Evolutionary conservation across 2,113 vertebrate genomes (phyloP).

Genomic region (Engraulis encrasicolus): DNA sequence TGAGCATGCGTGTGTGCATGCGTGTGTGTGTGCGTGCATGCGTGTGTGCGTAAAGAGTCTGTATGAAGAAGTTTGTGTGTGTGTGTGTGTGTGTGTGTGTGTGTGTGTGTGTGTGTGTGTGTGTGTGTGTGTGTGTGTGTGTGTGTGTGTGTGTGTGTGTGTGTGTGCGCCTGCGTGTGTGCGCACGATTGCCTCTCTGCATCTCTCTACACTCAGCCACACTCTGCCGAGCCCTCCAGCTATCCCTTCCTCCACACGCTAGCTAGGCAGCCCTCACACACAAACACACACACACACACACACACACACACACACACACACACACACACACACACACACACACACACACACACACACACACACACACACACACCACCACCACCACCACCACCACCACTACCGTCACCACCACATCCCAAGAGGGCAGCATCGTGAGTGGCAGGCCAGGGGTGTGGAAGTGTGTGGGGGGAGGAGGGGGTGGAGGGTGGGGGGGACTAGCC

Average conservation of each 20-base stretch:
- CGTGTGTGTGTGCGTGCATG: slow-evolving; percentile 40
- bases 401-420: slow-evolving; percentile 65
- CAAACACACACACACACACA: slow-evolving; percentile 33
- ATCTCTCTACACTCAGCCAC: slow-evolving; percentile 64
- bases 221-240: slow-evolving; percentile 74
- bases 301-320: slow-evolving; percentile 30
- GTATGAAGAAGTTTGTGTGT: too few relatives aligned
- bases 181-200: slow-evolving; percentile 44
- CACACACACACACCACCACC: slow-evolving; percentile 12
- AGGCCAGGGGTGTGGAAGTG: slow-evolving; percentile 69
- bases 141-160: slow-evolving; percentile 41
- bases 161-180: slow-evolving; percentile 57
- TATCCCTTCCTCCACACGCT: slow-evolving; percentile 72
- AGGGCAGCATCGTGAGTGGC: slow-evolving; percentile 73
- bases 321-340: slow-evolving; percentile 30
- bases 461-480: background rate
- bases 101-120: slow-evolving; percentile 34
- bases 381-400: background rate
- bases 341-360: slow-evolving; percentile 30
- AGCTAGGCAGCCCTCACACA: slow-evolving; percentile 36
- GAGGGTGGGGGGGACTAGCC: slow-evolving; percentile 67
- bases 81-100: slow-evolving; percentile 55
- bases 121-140: slow-evolving; percentile 59
- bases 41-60: slow-evolving; percentile 32
- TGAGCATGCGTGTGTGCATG: slow-evolving; percentile 51